These are phyloP conservation scores for Sebastes kiyomatsui DNA, from an alignment of 2,797 vertebrate genomes.

Conservation along the genomic window DNA sequence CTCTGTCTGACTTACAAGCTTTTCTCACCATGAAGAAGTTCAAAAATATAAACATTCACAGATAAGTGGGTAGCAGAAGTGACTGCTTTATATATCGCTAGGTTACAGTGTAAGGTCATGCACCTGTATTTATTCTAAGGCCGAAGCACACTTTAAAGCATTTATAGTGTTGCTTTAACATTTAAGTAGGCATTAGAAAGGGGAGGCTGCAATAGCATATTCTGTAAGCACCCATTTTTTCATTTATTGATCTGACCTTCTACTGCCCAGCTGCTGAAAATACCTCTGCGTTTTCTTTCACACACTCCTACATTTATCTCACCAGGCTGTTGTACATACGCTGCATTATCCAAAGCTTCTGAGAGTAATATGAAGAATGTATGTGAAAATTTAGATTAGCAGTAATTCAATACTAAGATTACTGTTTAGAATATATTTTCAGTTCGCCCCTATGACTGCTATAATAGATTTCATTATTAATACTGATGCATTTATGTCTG, in stretches of 20 bases:
- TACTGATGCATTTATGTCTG: background rate
- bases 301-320: slow-evolving; percentile 25
- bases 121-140: slow-evolving; percentile 44
- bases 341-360: slow-evolving; percentile 15
- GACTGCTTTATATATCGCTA: background rate
- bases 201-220: slow-evolving; percentile 54
- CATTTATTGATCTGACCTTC: slow-evolving; percentile 82
- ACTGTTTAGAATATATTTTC: background rate
- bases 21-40: slow-evolving; percentile 1
- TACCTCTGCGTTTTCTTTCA: slow-evolving; percentile 52
- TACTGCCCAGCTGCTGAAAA: slow-evolving; percentile 67
- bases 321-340: slow-evolving; percentile 19
- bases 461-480: background rate
- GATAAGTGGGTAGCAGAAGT: slow-evolving; percentile 13
- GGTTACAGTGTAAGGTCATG: slow-evolving; percentile 28
- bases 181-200: slow-evolving; percentile 63
- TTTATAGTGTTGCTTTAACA: slow-evolving; percentile 62
- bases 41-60: slow-evolving; percentile 20
- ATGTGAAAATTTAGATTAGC: background rate
- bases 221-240: slow-evolving; percentile 65
- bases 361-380: slow-evolving; percentile 15
- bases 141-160: slow-evolving; percentile 19
- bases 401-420: background rate
- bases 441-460: background rate
- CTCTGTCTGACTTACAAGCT: background rate